Percentiles rank a stretch among this genome's conserved stretches.
Evolutionary conservation across 35 echinoderm and acorn worm species (phyloP).

Genomic region (Ophioderma brevispina): DNA sequence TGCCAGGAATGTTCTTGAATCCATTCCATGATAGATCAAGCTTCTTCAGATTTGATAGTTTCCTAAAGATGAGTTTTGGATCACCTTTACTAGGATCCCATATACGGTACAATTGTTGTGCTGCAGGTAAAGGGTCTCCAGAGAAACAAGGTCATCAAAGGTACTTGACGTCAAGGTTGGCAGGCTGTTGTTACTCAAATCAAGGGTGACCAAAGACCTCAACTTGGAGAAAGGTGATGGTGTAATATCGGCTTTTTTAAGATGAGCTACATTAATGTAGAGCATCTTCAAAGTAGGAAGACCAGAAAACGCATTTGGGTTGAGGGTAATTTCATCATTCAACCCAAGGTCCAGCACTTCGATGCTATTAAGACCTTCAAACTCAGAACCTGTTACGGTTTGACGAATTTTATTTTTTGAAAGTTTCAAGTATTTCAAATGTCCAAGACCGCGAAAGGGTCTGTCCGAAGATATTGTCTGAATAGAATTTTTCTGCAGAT

Average conservation of each 20-base stretch:
- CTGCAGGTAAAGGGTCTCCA: constrained; percentile 76
- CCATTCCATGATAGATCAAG: constrained; percentile 80
- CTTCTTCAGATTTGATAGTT: constrained; percentile 39
- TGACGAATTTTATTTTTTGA: constrained; percentile 75
- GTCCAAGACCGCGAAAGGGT: constrained; percentile 42
- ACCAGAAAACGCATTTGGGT: constrained; percentile 44
- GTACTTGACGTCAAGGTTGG: constrained; percentile 27
- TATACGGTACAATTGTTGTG: constrained; percentile 61
- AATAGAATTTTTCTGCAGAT: constrained; percentile 63
- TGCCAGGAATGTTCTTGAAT: constrained; percentile 50
- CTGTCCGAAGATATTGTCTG: constrained; percentile 15
- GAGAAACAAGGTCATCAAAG: constrained; percentile 27
- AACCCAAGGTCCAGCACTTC: constrained; percentile 60
- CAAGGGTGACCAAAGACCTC: constrained; percentile 30
- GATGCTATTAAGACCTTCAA: constrained; percentile 56
- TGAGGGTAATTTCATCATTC: constrained; percentile 34
- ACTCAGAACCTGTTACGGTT: constrained; percentile 50
- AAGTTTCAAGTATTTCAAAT: constrained; percentile 59
- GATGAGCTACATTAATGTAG: constrained; percentile 52
- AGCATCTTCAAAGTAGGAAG: constrained; percentile 43
- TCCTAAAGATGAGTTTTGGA: constrained; percentile 18
- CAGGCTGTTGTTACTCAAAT: constrained; percentile 91
- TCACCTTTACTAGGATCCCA: constrained; percentile 53
- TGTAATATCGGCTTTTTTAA: constrained; percentile 23
- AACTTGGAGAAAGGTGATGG: constrained; percentile 74